Percentiles rank a stretch among this genome's conserved stretches.
phyloP scores from a whole-genome alignment of 2,797 vertebrate species.

The Erethizon dorsatum region DNA sequence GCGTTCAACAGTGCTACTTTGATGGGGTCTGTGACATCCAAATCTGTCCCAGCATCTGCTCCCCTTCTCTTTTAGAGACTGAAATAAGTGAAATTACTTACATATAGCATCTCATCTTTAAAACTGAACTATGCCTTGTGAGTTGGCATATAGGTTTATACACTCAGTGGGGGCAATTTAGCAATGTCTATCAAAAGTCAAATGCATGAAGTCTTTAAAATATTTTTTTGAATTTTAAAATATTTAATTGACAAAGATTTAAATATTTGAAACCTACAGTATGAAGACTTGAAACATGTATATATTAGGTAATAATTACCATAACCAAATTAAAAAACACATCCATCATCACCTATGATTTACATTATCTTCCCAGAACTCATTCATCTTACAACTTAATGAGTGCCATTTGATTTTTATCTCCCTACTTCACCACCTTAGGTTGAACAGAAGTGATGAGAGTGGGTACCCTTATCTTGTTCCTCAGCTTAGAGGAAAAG shows the following conservation, averaged over 20 bases:
- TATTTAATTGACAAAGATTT: neutral
- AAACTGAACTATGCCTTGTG: neutral
- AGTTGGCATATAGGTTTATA: neutral
- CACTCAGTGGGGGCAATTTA: neutral
- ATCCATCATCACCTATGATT: neutral
- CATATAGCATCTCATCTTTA: neutral
- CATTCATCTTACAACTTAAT: neutral
- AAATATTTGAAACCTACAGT: neutral
- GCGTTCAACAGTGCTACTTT: neutral
- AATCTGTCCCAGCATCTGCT: neutral
- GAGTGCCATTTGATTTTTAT: neutral
- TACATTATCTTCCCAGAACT: neutral
- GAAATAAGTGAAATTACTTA: conserved; percentile 25
- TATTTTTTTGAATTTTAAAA: neutral
- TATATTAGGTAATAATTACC: neutral
- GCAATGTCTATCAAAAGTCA: neutral
- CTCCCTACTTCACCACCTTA: neutral
- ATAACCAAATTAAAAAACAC: neutral
- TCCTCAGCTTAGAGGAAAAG: neutral
- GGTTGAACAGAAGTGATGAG: neutral
- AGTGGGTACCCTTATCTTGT: neutral
- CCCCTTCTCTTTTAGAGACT: neutral
- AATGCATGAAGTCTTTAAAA: neutral
- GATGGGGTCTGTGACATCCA: neutral
- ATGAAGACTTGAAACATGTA: neutral